Evolutionary conservation across 2,113 vertebrate genomes (phyloP).

Genomic region (Trematomus loennbergii): DNA sequence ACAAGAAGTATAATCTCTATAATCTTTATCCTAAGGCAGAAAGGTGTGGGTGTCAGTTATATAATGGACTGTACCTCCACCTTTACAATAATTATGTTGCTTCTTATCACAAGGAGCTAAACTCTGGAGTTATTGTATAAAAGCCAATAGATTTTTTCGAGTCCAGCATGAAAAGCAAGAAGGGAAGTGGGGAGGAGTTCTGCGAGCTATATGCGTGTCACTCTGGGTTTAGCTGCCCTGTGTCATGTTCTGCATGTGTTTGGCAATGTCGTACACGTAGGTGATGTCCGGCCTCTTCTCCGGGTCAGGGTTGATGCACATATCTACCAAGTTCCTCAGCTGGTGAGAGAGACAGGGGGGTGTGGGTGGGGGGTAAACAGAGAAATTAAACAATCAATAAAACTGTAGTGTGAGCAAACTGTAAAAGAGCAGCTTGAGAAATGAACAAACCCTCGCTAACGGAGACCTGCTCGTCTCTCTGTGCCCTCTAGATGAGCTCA

Average conservation of each 20-base stretch:
- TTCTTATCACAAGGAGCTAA: conserved; percentile 44
- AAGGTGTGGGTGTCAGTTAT: conserved; percentile 24
- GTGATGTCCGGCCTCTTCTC: conserved; percentile 97
- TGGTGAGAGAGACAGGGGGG: conserved; percentile 59
- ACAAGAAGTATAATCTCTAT: conserved; percentile 17
- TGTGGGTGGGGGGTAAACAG: conserved; percentile 1
- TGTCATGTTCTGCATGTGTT: conserved; percentile 91
- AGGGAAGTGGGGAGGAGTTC: conserved; percentile 35
- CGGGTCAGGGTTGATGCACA: conserved; percentile 98
- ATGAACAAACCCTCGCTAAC: background rate
- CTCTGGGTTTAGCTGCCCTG: conserved; percentile 86
- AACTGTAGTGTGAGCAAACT: background rate
- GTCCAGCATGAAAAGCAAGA: conserved; percentile 65
- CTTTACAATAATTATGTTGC: conserved; percentile 37
- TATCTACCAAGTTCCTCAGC: conserved; percentile 97
- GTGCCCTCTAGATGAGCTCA: conserved; percentile 10
- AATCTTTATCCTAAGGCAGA: conserved; percentile 29
- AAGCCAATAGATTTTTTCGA: conserved; percentile 57
- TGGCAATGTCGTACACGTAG: conserved; percentile 95
- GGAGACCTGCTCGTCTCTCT: background rate
- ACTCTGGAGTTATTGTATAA: conserved; percentile 57
- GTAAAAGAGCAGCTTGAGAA: conserved; percentile 32
- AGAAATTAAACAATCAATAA: conserved; percentile 44
- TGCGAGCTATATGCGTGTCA: conserved; percentile 48
- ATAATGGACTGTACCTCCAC: conserved; percentile 22